Evolutionary conservation across 2,888 invertebrate genomes (phyloP).

Genomic region (Ferrisia virgata): DNA sequence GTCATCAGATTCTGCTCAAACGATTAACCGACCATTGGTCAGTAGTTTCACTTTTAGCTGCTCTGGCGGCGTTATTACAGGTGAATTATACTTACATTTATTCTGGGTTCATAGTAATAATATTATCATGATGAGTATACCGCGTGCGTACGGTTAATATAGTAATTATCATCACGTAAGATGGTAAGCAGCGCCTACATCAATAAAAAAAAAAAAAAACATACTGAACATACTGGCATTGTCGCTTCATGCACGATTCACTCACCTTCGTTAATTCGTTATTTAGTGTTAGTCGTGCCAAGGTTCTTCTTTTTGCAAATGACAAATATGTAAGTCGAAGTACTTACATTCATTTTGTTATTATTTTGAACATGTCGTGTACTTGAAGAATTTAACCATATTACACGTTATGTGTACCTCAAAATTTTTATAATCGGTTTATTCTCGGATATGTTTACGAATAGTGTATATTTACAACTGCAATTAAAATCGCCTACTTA

Average conservation of each 20-base stretch:
- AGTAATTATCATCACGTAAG: too few relatives aligned
- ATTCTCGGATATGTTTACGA: not conserved
- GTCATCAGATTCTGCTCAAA: conserved; percentile 17
- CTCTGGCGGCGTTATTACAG: not conserved
- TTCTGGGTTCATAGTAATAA: not conserved
- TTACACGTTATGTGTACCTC: not conserved
- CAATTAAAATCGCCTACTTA: not conserved
- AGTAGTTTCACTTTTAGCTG: conserved; percentile 23
- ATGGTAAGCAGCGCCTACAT: not conserved
- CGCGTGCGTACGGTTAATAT: too few relatives aligned
- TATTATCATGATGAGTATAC: not conserved
- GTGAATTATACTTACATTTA: not conserved
- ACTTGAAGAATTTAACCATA: not conserved
- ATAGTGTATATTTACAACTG: not conserved
- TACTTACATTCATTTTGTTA: too few relatives aligned
- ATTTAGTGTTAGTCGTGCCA: not conserved
- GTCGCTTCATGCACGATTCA: not conserved
- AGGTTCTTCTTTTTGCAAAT: not conserved
- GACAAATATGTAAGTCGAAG: too few relatives aligned
- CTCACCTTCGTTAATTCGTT: not conserved
- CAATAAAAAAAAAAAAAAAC: not conserved
- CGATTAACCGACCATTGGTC: conserved; percentile 33
- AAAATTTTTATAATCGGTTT: not conserved
- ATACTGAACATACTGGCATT: not conserved
- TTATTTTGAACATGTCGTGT: not conserved